A percentile compares a stretch with the other conserved stretches of the same genome.
These are phyloP conservation scores for Siphonodentalium dalli DNA, from an alignment of 2,888 invertebrate species.

Conservation along the genomic window DNA sequence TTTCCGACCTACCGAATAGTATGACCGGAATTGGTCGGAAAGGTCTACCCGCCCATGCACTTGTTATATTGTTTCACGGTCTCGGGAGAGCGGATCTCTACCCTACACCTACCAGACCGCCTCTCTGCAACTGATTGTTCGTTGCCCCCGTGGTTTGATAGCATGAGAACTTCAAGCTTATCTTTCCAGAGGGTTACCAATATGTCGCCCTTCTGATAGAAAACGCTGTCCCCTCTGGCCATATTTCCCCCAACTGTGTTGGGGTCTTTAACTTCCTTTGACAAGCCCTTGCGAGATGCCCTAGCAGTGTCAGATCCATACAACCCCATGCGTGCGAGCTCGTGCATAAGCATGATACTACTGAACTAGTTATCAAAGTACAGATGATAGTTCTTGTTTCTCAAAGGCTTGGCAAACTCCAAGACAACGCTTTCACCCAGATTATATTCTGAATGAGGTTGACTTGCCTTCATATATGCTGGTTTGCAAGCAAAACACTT, in stretches of 20 bases:
- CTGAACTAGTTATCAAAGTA: slow-evolving; percentile 22
- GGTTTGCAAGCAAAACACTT: slow-evolving; percentile 14
- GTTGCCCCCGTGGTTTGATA: neutral
- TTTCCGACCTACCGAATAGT: slow-evolving; percentile 9
- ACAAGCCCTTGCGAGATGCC: slow-evolving; percentile 11
- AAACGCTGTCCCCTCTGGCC: neutral
- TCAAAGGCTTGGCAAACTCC: neutral
- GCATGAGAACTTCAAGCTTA: slow-evolving; percentile 8
- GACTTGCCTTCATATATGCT: slow-evolving; percentile 9
- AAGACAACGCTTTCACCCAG: slow-evolving; percentile 21
- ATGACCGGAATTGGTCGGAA: slow-evolving; percentile 20
- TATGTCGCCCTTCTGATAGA: slow-evolving; percentile 7
- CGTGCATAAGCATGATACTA: slow-evolving; percentile 5
- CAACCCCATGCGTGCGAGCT: neutral
- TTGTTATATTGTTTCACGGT: slow-evolving; percentile 9
- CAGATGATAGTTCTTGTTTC: neutral
- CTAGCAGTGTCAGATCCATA: slow-evolving; percentile 20
- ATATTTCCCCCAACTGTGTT: no score
- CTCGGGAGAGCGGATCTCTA: slow-evolving; percentile 8
- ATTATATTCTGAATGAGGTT: neutral
- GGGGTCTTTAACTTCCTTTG: neutral
- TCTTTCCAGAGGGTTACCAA: slow-evolving; percentile 19
- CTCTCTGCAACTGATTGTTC: neutral
- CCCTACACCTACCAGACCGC: slow-evolving; percentile 5
- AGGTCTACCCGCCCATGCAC: slow-evolving; percentile 23